Base-by-base conservation (phyloP, 1,140 invertebrate genomes). In the Heliconius eleuchia region DNA sequence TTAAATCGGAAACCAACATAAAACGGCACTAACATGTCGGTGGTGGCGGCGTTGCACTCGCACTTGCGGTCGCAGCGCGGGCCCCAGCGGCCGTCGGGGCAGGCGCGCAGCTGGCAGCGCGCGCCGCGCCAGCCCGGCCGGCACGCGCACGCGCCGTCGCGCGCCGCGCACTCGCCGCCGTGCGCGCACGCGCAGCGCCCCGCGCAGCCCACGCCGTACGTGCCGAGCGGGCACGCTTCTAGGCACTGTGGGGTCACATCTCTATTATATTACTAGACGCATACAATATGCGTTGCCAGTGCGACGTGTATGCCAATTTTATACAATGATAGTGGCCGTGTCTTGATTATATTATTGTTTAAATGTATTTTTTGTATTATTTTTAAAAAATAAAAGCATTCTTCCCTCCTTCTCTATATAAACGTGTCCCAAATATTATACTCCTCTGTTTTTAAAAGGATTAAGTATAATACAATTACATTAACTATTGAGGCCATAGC, bases 141-240 rank as follows among this genome's bases (percentile, higher is more conserved):
- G 90, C 98, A 99, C 9, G 92, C 86, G 85, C 98, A 99, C 1
- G 92, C 91, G 3, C 98, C 98, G 87, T 97, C 95, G 1, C 95
- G 91, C 34, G 96, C 89, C 66, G 96, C 96, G 90, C 98, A 99
- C 37, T 92, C 95, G 4, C 96, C 97, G 66, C 95, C 97, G 91
- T 99, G 98, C 88, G 96, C 87, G 92, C 99, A 99, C 34, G 90
- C 91, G 85, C 98, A 99, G 71, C 94, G 94, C 73, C 95, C 90
- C 30, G 95, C 91, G 87, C 98, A 99, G 83, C 97, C 96, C 27
- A 95, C 83, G 16, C 98, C 98, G 91, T 95, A 99, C 57, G 95
- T 96, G 9, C 97, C 97, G 19, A 96, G 90, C 0, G 96, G 96
- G 90, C 99, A 99, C 74, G 95, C 94, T 57, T 97, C 96, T 79